Base-by-base conservation (phyloP, 2,888 invertebrate genomes). In the Tetragonula carbonaria region DNA sequence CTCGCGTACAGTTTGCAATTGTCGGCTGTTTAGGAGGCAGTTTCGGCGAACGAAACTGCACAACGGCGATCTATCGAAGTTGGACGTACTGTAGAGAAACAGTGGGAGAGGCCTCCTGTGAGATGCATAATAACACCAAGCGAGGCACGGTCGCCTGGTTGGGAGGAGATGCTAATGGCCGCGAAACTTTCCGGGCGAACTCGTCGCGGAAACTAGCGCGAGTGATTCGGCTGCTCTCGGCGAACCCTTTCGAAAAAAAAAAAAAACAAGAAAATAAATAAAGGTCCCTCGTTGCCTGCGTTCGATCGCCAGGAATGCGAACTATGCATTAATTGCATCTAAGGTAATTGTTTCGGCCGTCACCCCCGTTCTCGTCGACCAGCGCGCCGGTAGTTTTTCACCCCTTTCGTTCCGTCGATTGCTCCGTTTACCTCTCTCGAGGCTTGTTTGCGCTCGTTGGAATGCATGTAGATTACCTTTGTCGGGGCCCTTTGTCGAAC, bases 311-410 rank as follows among this genome's bases (percentile, higher is more conserved):
- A 79, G 76, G 89, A 87, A 91, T 86, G 83, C 84, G 59, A 74
- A 70, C 85, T 76, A 68, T 87, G 89, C 87, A 88, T 89, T 88
- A 89, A 90, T 91, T 91, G 87, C 90, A 59, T 23, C 79, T 62
- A 74, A 83, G 86, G 90, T 87, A 88, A 91, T 91, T 86, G 87
- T 86, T 86, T 86, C 86, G 87, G 45, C 38, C 84, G 86, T 86
- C 88, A 84, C 21, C 50, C 33, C 45, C 45, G 8, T 45, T 45
- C 45, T 45, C 14, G 21, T n/a, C 51, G 14, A 68, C n/a, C 38
- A 14, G n/a, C 55, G 45, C 50, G 67, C 16, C 62, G 66, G 23
- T 51, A 68, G 80, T 66, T 80, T 77, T 70, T 74, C 53, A 63
- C n/a, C 51, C 51, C 73, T 63, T 63, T 45, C 57, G 57, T 53